phyloP scores from a whole-genome alignment of 2,797 vertebrate genomes.

The Onychomys arenicola region DNA sequence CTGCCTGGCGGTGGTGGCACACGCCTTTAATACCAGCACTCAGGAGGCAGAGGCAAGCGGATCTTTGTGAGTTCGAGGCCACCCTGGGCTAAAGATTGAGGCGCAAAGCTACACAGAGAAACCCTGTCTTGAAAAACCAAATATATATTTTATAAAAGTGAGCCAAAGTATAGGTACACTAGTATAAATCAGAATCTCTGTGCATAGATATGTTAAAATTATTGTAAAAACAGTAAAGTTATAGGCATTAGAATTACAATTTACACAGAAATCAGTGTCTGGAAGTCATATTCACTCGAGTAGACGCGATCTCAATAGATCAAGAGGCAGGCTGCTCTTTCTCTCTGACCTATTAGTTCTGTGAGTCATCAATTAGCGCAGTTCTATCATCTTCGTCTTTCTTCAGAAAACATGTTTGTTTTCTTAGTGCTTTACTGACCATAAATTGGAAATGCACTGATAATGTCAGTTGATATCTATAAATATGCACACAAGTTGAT shows the following conservation, averaged over 20 bases:
- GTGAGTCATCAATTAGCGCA: neutral
- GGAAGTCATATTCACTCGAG: neutral
- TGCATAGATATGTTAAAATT: neutral
- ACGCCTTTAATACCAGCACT: too few relatives aligned
- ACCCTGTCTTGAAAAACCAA: too few relatives aligned
- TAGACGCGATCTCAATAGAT: neutral
- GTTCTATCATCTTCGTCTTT: neutral
- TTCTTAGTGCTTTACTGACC: neutral
- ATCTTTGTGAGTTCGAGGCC: too few relatives aligned
- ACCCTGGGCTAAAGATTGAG: too few relatives aligned
- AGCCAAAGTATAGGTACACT: neutral
- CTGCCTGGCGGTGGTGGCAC: too few relatives aligned
- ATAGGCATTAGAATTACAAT: neutral
- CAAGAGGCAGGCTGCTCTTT: neutral
- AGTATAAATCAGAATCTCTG: neutral
- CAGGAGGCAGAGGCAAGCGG: too few relatives aligned
- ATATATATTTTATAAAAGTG: neutral
- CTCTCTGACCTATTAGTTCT: neutral
- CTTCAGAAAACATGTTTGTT: neutral
- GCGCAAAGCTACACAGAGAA: too few relatives aligned
- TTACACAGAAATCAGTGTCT: neutral
- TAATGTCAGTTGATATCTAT: neutral
- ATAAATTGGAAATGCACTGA: neutral
- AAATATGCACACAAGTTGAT: neutral
- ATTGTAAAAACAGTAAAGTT: neutral